Percentiles rank a stretch among this genome's conserved stretches.
Conservation (phyloP, 1,140 invertebrate genomes). For the Macrotrachela quadricornifera region DNA sequence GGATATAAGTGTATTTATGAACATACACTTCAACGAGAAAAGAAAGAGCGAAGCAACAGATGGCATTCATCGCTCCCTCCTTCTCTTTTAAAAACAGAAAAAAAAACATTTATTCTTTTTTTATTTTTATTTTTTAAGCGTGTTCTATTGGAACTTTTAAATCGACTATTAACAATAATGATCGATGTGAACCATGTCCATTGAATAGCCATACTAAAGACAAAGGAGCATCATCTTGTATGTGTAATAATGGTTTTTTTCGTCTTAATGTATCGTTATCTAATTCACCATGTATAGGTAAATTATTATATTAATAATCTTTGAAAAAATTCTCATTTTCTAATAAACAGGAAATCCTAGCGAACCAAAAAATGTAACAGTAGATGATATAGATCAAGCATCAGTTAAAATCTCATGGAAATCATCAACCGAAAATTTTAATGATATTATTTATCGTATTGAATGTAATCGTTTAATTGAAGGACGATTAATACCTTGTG, state of each 20-base stretch:
- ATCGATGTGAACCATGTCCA: slow-evolving; percentile 7
- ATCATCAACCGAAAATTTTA: too few relatives aligned
- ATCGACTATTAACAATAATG: slow-evolving; percentile 1
- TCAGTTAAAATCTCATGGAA: slow-evolving; percentile 4
- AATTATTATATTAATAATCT: background rate
- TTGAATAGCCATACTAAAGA: slow-evolving; percentile 3
- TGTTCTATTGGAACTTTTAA: slow-evolving; percentile 6
- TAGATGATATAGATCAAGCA: slow-evolving; percentile 1
- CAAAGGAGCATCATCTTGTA: background rate
- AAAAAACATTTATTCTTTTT: too few relatives aligned
- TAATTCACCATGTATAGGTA: too few relatives aligned
- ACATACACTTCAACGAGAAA: too few relatives aligned
- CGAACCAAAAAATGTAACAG: slow-evolving; percentile 6
- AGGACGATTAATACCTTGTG: too few relatives aligned
- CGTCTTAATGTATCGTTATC: background rate
- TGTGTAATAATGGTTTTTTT: slow-evolving; percentile 4
- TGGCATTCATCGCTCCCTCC: too few relatives aligned
- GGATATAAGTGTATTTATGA: too few relatives aligned
- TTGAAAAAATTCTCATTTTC: background rate
- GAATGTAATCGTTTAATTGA: too few relatives aligned
- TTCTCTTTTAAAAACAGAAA: too few relatives aligned
- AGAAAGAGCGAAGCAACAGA: too few relatives aligned
- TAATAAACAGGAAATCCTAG: background rate
- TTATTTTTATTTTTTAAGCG: background rate
- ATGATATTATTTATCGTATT: too few relatives aligned